Percentiles rank a stretch among this genome's conserved stretches.
Evolutionary conservation across 2,113 vertebrate species (phyloP).

Genomic region (Tylochromis polylepis): DNA sequence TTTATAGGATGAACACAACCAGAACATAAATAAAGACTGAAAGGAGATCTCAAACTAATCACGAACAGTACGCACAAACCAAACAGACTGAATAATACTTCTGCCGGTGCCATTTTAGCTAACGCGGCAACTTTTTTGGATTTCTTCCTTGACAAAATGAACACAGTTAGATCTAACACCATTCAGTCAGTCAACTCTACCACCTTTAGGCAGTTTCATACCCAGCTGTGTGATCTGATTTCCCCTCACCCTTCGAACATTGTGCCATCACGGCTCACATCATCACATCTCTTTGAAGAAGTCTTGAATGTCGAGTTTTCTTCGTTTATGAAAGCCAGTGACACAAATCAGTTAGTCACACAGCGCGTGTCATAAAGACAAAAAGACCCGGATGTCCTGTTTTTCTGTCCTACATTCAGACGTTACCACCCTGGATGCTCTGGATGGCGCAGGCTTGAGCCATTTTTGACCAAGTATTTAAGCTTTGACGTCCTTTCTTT

Average conservation of each 20-base stretch:
- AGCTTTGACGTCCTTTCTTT: neutral
- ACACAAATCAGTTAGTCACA: neutral
- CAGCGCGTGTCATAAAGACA: accelerated
- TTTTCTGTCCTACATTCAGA: neutral
- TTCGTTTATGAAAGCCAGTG: neutral
- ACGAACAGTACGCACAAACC: neutral
- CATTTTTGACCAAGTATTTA: neutral
- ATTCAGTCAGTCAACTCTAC: neutral
- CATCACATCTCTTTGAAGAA: neutral
- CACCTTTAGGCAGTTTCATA: neutral
- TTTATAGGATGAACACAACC: neutral
- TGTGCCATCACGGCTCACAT: neutral
- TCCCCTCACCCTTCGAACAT: neutral
- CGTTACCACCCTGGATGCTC: neutral
- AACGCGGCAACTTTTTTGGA: neutral
- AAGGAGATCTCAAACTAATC: neutral
- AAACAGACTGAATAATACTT: accelerated
- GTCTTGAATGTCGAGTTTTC: neutral
- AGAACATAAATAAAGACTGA: neutral
- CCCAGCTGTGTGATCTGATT: neutral
- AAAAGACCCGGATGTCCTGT: neutral
- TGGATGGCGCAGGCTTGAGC: neutral
- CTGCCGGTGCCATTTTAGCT: neutral
- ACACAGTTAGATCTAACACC: neutral
- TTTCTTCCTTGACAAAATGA: neutral